phyloP scores from a whole-genome alignment of 2,113 vertebrate genomes.

The Mellivora capensis region DNA sequence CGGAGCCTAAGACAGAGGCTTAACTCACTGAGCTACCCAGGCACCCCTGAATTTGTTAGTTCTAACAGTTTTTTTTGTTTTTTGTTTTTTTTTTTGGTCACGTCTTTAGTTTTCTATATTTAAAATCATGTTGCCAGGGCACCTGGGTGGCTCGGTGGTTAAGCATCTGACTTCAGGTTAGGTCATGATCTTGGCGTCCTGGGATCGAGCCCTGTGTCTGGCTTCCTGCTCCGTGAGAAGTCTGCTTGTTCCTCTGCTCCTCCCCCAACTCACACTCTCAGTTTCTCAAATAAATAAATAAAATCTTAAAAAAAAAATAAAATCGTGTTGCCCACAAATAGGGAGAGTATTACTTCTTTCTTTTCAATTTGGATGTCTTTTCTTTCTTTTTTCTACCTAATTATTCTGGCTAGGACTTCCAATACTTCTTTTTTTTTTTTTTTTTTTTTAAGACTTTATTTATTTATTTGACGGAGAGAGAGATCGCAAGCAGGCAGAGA shows the following conservation, averaged over 20 bases:
- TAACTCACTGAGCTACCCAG: too few relatives aligned
- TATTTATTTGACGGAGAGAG: too few relatives aligned
- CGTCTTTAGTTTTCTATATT: background rate
- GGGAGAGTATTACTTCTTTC: background rate
- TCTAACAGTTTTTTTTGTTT: background rate
- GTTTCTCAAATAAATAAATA: background rate
- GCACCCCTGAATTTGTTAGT: background rate
- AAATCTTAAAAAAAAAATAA: background rate
- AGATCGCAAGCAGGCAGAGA: too few relatives aligned
- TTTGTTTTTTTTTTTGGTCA: background rate
- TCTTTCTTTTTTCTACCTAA: background rate
- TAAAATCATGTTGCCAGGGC: background rate
- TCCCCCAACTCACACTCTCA: background rate
- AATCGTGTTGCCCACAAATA: background rate
- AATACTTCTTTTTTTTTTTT: background rate
- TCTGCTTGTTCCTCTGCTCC: background rate
- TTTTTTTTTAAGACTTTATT: too few relatives aligned
- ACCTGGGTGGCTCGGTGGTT: background rate
- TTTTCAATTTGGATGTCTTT: background rate
- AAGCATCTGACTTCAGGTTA: background rate
- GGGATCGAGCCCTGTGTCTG: background rate
- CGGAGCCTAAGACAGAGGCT: too few relatives aligned
- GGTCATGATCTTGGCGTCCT: background rate
- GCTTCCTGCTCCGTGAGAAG: background rate
- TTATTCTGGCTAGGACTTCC: background rate